Evolutionary conservation across 2,113 vertebrate species (phyloP), one percentile per base, ranked within the genome.

Genomic region (Etheostoma cragini): DNA sequence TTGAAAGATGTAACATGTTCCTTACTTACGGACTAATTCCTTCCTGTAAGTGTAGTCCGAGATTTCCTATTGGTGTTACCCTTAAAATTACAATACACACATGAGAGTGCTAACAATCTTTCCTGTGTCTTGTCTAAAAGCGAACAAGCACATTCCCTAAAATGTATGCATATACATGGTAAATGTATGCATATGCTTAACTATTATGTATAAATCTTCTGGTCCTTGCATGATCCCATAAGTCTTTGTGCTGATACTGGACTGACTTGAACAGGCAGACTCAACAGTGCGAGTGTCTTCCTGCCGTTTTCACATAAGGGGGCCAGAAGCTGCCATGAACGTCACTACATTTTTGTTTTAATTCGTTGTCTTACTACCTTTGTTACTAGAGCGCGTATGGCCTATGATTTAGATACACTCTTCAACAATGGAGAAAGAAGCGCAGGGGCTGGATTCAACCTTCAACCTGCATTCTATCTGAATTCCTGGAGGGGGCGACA

Each of bases 1-100:
- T 1, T 60, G 35, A 83, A 76, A 73, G 47, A 72, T 35, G 57
- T 76, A 64, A 24, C 46, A 22, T 78, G 65, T 57, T 76, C 54
- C 57, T 60, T 16, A 42, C 76, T 65, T 52, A 42, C 63, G 63
- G 13, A 57, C 15, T 26, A 72, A 70, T 78, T 42, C 24, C 58
- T 46, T 26, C 58, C 26, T 1, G 17, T 54, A 54, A 66, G 60
- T 38, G 15, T 35, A 30, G 24, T 49, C 46, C 65, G 22, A 71
- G 2, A 26, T 33, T 33, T 67, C 49, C 21, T 76, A 70, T 24
- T 19, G 33, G 4, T 15, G 19, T 24, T 17, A 16, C 21, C 14
- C 14, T 14, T 17, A 16, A 21, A 8, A 50, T 8, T 52, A 16
- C 35, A 38, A 64, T 16, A 46, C 6, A 45, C 22, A 16, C n/a